Conservation (phyloP, 2,797 vertebrate species). For the Poeciliopsis turneri region DNA sequence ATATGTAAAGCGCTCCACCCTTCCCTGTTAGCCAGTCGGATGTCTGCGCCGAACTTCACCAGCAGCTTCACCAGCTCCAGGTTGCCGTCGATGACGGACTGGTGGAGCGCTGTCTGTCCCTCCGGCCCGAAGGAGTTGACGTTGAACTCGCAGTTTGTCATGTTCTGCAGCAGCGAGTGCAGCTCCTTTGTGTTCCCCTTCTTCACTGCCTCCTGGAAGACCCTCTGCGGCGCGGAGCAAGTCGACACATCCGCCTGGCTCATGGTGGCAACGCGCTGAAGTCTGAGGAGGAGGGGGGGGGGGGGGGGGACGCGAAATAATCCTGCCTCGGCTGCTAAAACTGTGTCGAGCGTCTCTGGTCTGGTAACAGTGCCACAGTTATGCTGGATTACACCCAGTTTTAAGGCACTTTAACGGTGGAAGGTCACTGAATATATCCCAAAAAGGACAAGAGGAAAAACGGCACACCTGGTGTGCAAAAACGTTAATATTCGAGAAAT, state of each 20-base stretch:
- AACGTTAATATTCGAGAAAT: conserved; percentile 71
- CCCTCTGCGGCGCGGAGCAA: conserved; percentile 90
- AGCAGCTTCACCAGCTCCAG: conserved; percentile 98
- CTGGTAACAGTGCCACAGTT: conserved; percentile 67
- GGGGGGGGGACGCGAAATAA: conserved; percentile 49
- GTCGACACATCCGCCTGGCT: conserved; percentile 94
- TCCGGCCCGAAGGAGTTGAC: conserved; percentile 98
- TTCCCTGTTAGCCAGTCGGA: conserved; percentile 96
- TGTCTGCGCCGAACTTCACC: conserved; percentile 97
- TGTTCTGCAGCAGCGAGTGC: conserved; percentile 94
- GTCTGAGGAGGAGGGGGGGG: conserved; percentile 16
- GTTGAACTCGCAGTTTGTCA: conserved; percentile 98
- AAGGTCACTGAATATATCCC: conserved; percentile 72
- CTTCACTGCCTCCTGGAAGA: conserved; percentile 98
- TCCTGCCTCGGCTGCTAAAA: conserved; percentile 69
- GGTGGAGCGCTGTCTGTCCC: conserved; percentile 96
- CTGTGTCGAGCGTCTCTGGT: conserved; percentile 63
- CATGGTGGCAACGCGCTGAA: conserved; percentile 82
- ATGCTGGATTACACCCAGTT: conserved; percentile 64
- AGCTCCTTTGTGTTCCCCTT: conserved; percentile 96
- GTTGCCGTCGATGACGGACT: conserved; percentile 98
- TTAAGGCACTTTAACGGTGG: conserved; percentile 68
- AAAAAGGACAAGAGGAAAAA: conserved; percentile 77
- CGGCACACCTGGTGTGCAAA: conserved; percentile 83
- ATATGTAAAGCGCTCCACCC: conserved; percentile 99